Evolutionary conservation across 2,888 invertebrate genomes (phyloP).

Genomic region (Eretmocerus hayati): DNA sequence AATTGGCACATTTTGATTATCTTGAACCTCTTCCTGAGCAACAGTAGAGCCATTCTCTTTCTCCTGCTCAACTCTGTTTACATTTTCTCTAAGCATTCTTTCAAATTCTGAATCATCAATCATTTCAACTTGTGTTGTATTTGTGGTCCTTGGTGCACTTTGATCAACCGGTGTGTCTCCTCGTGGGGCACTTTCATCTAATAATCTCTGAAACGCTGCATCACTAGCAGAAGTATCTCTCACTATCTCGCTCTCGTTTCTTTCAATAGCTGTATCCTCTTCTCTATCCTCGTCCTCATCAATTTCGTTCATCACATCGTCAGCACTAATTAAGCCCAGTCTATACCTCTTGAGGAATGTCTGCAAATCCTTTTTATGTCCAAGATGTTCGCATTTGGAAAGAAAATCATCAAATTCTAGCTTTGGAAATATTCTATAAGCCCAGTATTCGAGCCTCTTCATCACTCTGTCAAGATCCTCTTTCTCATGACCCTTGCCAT

Average conservation of each 20-base stretch:
- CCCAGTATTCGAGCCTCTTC: slow-evolving; percentile 86
- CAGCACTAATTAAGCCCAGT: slow-evolving; percentile 52
- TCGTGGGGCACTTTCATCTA: not conserved
- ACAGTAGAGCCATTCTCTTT: no score
- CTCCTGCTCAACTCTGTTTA: no score
- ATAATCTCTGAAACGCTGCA: slow-evolving; percentile 1
- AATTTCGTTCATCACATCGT: slow-evolving; percentile 38
- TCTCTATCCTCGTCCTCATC: slow-evolving; percentile 50
- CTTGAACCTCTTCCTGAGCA: no score
- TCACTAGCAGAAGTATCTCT: not conserved
- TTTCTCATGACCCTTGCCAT: slow-evolving; percentile 76
- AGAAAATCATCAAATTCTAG: slow-evolving; percentile 82
- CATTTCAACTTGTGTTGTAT: no score
- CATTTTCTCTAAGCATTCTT: no score
- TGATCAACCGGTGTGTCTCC: no score
- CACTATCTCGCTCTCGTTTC: slow-evolving; percentile 5
- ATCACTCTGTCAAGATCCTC: slow-evolving; percentile 74
- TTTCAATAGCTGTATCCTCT: slow-evolving; percentile 22
- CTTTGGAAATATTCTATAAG: slow-evolving; percentile 84
- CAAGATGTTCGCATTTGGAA: slow-evolving; percentile 71
- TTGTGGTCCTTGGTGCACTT: no score
- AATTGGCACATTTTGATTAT: not conserved
- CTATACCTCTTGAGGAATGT: slow-evolving; percentile 62
- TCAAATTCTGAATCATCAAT: no score
- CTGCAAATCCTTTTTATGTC: slow-evolving; percentile 72